phyloP scores from a whole-genome alignment of 2,113 vertebrate species.

The Gambusia holbrooki region DNA sequence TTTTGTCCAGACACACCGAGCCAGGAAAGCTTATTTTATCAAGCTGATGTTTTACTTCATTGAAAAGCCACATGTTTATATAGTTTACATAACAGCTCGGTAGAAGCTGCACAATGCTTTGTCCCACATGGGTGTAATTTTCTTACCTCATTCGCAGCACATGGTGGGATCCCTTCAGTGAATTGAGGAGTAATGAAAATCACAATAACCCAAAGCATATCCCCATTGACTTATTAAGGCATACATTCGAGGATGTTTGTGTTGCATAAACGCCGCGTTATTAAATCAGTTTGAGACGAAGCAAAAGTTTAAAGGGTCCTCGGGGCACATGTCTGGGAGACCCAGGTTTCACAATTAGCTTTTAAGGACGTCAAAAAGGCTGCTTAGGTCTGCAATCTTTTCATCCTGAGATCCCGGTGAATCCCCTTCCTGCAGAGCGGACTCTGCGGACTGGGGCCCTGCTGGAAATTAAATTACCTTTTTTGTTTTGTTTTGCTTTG shows the following conservation, averaged over 20 bases:
- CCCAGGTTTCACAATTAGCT: conserved; percentile 23
- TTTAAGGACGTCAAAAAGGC: conserved; percentile 42
- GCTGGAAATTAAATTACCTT: conserved; percentile 79
- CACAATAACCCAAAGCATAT: conserved; percentile 36
- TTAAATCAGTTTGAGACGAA: conserved; percentile 42
- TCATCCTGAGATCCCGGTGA: conserved; percentile 60
- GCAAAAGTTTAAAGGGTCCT: conserved; percentile 45
- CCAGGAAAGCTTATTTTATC: conserved; percentile 39
- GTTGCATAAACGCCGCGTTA: conserved; percentile 34
- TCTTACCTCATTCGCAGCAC: conserved; percentile 64
- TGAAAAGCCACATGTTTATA: conserved; percentile 46
- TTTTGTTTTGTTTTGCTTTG: conserved; percentile 40
- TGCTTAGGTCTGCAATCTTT: conserved; percentile 58
- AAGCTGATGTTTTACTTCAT: conserved; percentile 38
- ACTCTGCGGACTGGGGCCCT: conserved; percentile 60
- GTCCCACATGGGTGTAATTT: conserved; percentile 52
- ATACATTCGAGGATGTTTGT: conserved; percentile 49
- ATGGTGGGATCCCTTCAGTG: conserved; percentile 49
- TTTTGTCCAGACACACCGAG: conserved; percentile 34
- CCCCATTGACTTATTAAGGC: conserved; percentile 60
- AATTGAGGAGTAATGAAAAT: conserved; percentile 60
- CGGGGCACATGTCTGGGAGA: conserved; percentile 28
- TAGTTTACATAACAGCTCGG: conserved; percentile 4
- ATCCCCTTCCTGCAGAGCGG: conserved; percentile 57
- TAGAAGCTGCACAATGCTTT: conserved; percentile 36